These are phyloP conservation scores for Opisthograptis luteolata DNA, from an alignment of 2,888 invertebrate genomes.

Conservation along the genomic window DNA sequence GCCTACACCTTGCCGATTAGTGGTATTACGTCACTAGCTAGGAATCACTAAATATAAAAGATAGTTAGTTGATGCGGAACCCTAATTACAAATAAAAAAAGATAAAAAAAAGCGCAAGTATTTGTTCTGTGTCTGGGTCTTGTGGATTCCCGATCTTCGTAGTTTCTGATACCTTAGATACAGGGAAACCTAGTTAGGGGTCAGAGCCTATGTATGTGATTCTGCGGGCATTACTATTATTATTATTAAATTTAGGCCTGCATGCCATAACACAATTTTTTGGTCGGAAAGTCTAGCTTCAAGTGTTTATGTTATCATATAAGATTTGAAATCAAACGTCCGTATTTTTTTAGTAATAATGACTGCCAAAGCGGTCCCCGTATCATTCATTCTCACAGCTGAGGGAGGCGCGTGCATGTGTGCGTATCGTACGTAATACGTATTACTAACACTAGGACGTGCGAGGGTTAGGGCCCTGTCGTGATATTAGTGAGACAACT, in stretches of 20 bases:
- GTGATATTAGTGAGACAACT: conserved; percentile 60
- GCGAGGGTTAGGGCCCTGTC: conserved; percentile 33
- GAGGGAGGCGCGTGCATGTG: conserved; percentile 12
- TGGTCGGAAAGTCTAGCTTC: too few relatives aligned
- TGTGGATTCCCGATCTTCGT: too few relatives aligned
- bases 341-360: conserved; percentile 3
- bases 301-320: too few relatives aligned
- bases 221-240: too few relatives aligned
- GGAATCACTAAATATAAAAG: too few relatives aligned
- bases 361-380: conserved; percentile 15
- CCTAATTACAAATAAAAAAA: not conserved
- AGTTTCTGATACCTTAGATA: too few relatives aligned
- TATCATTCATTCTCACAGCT: conserved; percentile 9
- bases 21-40: conserved; percentile 14
- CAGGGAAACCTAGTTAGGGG: too few relatives aligned
- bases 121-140: too few relatives aligned
- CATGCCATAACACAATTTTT: too few relatives aligned
- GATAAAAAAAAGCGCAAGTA: too few relatives aligned
- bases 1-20: conserved; percentile 33
- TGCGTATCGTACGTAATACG: conserved; percentile 30
- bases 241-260: too few relatives aligned
- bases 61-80: not conserved
- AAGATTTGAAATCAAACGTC: not conserved
- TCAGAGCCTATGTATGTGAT: too few relatives aligned
- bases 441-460: conserved; percentile 18